Evolutionary conservation across 2,113 vertebrate species (phyloP).

Genomic region (Zapus hudsonius): DNA sequence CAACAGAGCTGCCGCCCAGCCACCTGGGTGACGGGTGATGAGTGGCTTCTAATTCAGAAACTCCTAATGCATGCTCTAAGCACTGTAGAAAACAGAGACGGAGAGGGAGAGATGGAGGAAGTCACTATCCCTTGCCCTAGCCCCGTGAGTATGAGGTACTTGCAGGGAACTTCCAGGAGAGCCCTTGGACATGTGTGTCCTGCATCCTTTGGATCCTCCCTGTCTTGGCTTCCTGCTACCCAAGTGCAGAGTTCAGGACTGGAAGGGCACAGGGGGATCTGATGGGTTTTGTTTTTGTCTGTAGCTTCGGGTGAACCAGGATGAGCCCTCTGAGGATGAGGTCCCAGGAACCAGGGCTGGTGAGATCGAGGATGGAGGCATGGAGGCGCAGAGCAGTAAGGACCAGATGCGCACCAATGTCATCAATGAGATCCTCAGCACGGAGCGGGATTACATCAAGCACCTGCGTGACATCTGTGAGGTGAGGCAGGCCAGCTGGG

Average conservation of each 20-base stretch:
- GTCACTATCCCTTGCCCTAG: background rate
- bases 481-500: conserved; percentile 87
- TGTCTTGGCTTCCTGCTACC: rapidly evolving
- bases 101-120: background rate
- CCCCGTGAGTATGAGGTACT: background rate
- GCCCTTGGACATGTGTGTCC: too few species aligned
- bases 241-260: too few species aligned
- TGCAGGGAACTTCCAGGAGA: background rate
- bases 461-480: conserved; percentile 98
- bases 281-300: background rate
- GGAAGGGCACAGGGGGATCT: rapidly evolving
- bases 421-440: conserved; percentile 98
- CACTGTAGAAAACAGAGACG: background rate
- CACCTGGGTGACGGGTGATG: background rate
- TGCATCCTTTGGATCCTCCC: rapidly evolving
- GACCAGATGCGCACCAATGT: conserved; percentile 98
- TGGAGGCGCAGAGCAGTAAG: conserved; percentile 91
- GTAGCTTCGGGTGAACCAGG: conserved; percentile 98
- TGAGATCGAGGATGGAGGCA: conserved; percentile 84
- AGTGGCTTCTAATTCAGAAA: background rate
- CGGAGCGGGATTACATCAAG: conserved; percentile 97
- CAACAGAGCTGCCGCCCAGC: background rate
- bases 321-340: conserved; percentile 93
- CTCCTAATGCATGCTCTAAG: background rate
- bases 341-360: conserved; percentile 86